phyloP scores from a whole-genome alignment of 92 coral and sea anemone species.

The Parazoanthus atlanticus region DNA sequence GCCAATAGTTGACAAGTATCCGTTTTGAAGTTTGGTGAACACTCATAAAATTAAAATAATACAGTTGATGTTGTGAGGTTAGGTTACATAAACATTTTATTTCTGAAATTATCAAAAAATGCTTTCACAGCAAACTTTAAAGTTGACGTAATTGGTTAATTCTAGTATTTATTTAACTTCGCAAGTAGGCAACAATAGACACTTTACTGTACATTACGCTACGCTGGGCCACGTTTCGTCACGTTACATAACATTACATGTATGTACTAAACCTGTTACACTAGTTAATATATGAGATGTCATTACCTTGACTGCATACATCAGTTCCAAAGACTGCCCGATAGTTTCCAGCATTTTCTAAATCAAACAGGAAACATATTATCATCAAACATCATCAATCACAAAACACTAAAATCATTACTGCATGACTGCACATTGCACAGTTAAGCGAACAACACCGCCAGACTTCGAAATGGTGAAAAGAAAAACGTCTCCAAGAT shows the following conservation, averaged over 20 bases:
- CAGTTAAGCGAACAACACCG: too few species aligned
- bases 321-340: constrained; percentile 80
- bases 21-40: background rate
- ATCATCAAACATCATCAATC: background rate
- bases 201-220: too few species aligned
- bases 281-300: background rate
- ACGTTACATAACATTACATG: background rate
- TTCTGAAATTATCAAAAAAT: too few species aligned
- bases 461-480: too few species aligned
- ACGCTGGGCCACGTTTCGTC: background rate
- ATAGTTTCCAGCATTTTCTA: constrained; percentile 94
- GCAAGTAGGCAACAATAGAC: too few species aligned
- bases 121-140: too few species aligned
- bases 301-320: constrained; percentile 79
- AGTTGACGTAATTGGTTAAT: too few species aligned
- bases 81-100: background rate
- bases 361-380: background rate
- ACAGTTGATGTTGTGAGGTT: background rate
- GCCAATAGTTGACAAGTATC: too few species aligned
- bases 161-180: too few species aligned
- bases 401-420: background rate
- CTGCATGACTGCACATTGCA: background rate
- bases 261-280: background rate
- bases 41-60: too few species aligned
- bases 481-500: background rate